A percentile compares a stretch with the other conserved stretches of the same genome.
Conservation (phyloP, 1,140 invertebrate species). For the Brachionus angularis region DNA sequence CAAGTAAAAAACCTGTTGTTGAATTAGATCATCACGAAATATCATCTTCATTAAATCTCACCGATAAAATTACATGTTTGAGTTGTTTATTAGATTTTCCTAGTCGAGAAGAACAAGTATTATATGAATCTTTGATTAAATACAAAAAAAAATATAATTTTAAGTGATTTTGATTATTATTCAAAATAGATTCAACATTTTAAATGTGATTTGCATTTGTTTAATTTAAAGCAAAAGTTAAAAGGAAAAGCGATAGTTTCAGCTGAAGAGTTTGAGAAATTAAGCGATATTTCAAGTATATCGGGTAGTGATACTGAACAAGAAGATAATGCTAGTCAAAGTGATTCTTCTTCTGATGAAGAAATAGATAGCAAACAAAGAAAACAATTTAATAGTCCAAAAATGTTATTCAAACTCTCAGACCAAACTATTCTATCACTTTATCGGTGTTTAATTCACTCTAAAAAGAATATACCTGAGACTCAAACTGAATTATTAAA, state of each 20-base stretch:
- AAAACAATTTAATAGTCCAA: constrained; percentile 56
- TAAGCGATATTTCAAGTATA: constrained; percentile 70
- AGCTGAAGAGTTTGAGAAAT: constrained; percentile 51
- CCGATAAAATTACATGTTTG: no score
- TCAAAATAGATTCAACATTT: no score
- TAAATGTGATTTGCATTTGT: constrained; percentile 58
- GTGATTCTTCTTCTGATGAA: constrained; percentile 61
- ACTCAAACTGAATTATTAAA: constrained; percentile 58
- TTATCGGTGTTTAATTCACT: constrained; percentile 64
- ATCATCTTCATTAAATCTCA: no score
- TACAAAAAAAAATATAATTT: no score
- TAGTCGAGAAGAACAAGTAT: no score
- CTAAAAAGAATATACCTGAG: constrained; percentile 56
- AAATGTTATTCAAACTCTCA: constrained; percentile 69
- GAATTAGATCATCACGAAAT: no score
- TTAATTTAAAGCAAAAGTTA: constrained; percentile 51
- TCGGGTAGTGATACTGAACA: constrained; percentile 69
- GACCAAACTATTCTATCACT: constrained; percentile 68
- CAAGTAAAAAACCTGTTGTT: no score
- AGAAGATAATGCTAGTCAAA: constrained; percentile 51
- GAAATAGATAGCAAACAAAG: constrained; percentile 40
- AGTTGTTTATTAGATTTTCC: no score
- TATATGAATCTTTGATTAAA: no score
- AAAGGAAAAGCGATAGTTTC: constrained; percentile 46
- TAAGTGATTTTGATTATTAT: no score